These are phyloP conservation scores for Epinephelus cyanopodus DNA, from an alignment of 2,113 vertebrate genomes.

Conservation along the genomic window DNA sequence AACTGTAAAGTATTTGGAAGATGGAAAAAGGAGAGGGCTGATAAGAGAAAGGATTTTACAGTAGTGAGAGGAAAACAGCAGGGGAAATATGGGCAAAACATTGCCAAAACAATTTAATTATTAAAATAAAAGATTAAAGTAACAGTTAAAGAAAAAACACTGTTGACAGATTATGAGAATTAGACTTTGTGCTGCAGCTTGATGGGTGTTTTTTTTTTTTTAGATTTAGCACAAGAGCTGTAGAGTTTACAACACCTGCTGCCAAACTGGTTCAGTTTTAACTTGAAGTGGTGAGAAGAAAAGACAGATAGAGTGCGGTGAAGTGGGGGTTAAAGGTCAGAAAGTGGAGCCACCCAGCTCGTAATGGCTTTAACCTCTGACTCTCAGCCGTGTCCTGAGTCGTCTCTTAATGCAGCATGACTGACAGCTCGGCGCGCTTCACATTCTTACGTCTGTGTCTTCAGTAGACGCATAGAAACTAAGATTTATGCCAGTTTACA, in stretches of 20 bases:
- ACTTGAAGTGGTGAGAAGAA: slow-evolving; percentile 35
- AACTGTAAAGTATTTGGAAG: slow-evolving; percentile 61
- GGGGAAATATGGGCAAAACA: neutral
- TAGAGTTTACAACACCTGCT: slow-evolving; percentile 54
- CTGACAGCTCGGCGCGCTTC: slow-evolving; percentile 67
- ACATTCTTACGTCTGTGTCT: slow-evolving; percentile 62
- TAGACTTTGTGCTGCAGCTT: neutral
- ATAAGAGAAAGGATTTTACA: slow-evolving; percentile 45
- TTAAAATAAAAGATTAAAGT: slow-evolving; percentile 38
- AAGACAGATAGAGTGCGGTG: slow-evolving; percentile 61
- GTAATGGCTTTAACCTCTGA: slow-evolving; percentile 86
- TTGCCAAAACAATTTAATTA: slow-evolving; percentile 15
- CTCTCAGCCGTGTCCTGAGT: slow-evolving; percentile 57
- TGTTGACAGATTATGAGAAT: slow-evolving; percentile 14
- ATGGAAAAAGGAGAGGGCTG: slow-evolving; percentile 45
- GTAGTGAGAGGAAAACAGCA: neutral
- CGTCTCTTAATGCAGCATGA: slow-evolving; percentile 73
- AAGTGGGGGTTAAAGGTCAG: slow-evolving; percentile 71
- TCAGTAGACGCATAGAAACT: slow-evolving; percentile 6
- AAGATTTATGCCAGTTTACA: slow-evolving; percentile 1
- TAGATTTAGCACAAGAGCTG: neutral
- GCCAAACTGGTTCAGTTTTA: slow-evolving; percentile 29
- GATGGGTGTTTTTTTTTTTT: neutral
- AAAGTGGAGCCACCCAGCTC: slow-evolving; percentile 76
- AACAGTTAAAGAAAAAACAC: slow-evolving; percentile 15